Evolutionary conservation across 2,888 invertebrate species (phyloP).

Genomic region (Chrysotoxum bicinctum): DNA sequence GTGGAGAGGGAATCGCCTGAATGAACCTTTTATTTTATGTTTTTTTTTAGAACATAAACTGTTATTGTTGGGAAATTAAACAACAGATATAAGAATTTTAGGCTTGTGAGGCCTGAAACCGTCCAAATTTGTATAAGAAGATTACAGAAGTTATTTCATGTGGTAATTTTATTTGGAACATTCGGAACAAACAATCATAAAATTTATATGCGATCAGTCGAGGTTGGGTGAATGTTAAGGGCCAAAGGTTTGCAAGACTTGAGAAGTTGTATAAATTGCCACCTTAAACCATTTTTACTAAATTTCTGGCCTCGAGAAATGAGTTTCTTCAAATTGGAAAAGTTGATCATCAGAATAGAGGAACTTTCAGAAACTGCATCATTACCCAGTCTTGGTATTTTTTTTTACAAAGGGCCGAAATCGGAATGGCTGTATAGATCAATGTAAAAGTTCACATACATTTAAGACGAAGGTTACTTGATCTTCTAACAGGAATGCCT

Average conservation of each 20-base stretch:
- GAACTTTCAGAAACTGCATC: too few relatives aligned
- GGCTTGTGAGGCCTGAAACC: constrained; percentile 19
- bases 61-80: neutral
- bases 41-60: neutral
- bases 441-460: too few relatives aligned
- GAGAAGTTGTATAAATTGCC: too few relatives aligned
- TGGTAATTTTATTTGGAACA: constrained; percentile 36
- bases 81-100: neutral
- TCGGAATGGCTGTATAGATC: too few relatives aligned
- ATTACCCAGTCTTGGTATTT: too few relatives aligned
- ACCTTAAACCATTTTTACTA: too few relatives aligned
- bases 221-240: neutral
- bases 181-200: constrained; percentile 18
- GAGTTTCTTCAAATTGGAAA: too few relatives aligned
- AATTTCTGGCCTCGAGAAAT: too few relatives aligned
- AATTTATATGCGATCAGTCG: neutral
- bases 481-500: too few relatives aligned
- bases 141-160: constrained; percentile 54
- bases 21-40: constrained; percentile 33
- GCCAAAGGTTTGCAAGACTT: neutral
- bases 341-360: too few relatives aligned
- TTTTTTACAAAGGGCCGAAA: too few relatives aligned
- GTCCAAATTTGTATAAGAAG: constrained; percentile 58
- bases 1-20: constrained; percentile 12
- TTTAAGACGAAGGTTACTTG: too few relatives aligned